These are phyloP conservation scores for Tribolium freemani DNA, from an alignment of 2,888 invertebrate species.

Conservation along the genomic window DNA sequence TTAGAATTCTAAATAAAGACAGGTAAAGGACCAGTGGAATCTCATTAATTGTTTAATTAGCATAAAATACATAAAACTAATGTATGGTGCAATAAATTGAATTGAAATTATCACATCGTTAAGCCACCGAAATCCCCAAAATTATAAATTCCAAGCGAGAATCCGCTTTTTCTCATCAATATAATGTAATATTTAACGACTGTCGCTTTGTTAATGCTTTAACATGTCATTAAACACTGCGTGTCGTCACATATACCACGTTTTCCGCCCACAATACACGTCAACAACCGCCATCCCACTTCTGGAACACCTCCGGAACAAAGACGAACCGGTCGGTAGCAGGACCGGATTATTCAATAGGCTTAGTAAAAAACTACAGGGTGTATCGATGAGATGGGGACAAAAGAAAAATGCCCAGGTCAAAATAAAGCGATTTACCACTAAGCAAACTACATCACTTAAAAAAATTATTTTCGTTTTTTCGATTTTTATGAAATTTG, in stretches of 20 bases:
- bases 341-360: not conserved
- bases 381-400: too few species aligned
- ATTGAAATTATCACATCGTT: slow-evolving; percentile 62
- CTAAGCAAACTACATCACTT: too few species aligned
- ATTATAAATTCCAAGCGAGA: slow-evolving; percentile 50
- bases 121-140: slow-evolving; percentile 46
- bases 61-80: slow-evolving; percentile 61
- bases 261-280: slow-evolving; percentile 44
- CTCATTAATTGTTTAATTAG: slow-evolving; percentile 61
- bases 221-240: slow-evolving; percentile 60
- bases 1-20: slow-evolving; percentile 57
- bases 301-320: slow-evolving; percentile 21
- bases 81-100: slow-evolving; percentile 60
- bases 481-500: too few species aligned
- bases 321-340: slow-evolving; percentile 31
- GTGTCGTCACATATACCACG: slow-evolving; percentile 55
- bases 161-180: slow-evolving; percentile 58
- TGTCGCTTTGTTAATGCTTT: slow-evolving; percentile 50
- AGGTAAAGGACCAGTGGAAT: slow-evolving; percentile 54
- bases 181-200: slow-evolving; percentile 60
- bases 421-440: too few species aligned
- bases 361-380: too few species aligned
- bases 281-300: slow-evolving; percentile 26
- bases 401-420: too few species aligned
- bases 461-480: too few species aligned